Percentiles rank a stretch among this genome's conserved stretches.
Evolutionary conservation across 2,113 vertebrate species (phyloP).

Genomic region (Clarias macrocephalus): DNA sequence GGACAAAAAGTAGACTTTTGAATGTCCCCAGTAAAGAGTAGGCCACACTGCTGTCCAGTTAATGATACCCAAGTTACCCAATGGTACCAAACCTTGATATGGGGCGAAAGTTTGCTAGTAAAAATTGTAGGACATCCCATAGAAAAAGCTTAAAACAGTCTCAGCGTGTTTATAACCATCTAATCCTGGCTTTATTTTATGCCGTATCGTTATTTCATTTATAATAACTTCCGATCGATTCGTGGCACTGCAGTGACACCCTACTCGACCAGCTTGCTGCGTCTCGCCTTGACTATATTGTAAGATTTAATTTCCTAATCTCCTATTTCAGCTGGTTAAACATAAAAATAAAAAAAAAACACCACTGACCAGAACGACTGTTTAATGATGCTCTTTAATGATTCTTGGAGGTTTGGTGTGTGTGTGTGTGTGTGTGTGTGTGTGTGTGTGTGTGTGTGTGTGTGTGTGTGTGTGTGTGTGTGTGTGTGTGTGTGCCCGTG

Average conservation of each 20-base stretch:
- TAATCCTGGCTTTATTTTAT: not conserved
- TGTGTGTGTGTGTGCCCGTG: not conserved
- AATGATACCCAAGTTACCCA: not conserved
- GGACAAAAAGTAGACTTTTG: no score
- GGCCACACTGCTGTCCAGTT: not conserved
- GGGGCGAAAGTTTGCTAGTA: not conserved
- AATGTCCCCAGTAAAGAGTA: not conserved
- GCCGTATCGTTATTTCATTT: not conserved
- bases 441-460: not conserved
- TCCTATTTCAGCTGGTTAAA: constrained; percentile 12
- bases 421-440: not conserved
- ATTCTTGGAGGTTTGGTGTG: constrained; percentile 37
- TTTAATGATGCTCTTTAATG: constrained; percentile 47
- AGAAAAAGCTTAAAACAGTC: not conserved
- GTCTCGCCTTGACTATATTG: not conserved
- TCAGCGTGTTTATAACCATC: not conserved
- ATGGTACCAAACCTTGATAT: not conserved
- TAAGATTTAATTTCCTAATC: not conserved
- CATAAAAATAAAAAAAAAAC: not conserved
- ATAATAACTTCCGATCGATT: not conserved
- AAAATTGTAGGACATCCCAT: not conserved
- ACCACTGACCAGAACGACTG: constrained; percentile 22
- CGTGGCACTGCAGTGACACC: not conserved
- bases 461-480: not conserved
- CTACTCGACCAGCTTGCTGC: not conserved